Percentiles rank a stretch among this genome's conserved stretches.
Evolutionary conservation across 2,113 vertebrate species (phyloP).

Genomic region (Corythaeola cristata): DNA sequence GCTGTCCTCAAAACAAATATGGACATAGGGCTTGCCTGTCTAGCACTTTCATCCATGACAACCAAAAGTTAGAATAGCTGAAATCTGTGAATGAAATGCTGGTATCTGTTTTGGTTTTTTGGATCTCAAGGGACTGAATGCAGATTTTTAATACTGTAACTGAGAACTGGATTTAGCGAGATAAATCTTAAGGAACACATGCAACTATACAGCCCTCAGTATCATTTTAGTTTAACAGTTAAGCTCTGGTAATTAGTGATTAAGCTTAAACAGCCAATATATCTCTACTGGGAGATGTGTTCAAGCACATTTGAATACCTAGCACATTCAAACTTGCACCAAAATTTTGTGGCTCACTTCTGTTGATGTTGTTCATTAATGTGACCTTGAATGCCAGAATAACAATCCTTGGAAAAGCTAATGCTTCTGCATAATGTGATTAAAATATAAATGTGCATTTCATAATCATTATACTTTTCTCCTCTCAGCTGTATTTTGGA

Average conservation of each 20-base stretch:
- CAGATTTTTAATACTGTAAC: not conserved
- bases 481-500: not conserved
- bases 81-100: not conserved
- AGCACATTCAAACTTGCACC: not conserved
- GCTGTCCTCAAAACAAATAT: not conserved
- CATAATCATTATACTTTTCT: not conserved
- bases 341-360: not conserved
- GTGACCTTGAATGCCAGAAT: not conserved
- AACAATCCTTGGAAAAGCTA: not conserved
- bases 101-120: not conserved
- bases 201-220: not conserved
- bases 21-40: not conserved
- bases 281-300: not conserved
- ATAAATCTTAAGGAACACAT: not conserved
- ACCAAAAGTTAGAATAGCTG: not conserved
- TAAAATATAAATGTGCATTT: not conserved
- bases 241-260: not conserved
- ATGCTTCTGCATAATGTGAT: not conserved
- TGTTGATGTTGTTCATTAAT: not conserved
- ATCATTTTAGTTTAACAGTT: not conserved
- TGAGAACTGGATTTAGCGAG: not conserved
- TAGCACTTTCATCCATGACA: not conserved
- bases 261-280: not conserved
- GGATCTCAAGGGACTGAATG: not conserved
- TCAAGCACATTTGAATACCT: not conserved